Base-by-base conservation (phyloP, 2,888 invertebrate species). In the Yponomeuta evonymella region DNA sequence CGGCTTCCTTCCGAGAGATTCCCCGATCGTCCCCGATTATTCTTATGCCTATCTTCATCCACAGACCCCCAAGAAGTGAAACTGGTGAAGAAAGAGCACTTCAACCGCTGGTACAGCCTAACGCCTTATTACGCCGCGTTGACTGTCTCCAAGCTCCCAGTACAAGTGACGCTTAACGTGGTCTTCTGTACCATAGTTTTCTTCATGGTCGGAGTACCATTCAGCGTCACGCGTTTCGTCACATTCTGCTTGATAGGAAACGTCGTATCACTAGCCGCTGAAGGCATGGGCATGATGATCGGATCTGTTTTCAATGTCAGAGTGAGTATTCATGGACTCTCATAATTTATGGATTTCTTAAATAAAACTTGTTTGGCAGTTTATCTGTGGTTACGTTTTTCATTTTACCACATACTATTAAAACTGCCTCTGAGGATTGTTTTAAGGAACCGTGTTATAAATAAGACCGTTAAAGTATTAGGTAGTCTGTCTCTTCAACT, bases 241-340 rank as follows among this genome's bases (percentile, higher is more conserved):
- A 89, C 95, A 71, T 96, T 96, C 83, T 93, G 95, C 51, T 79
- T 94, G 0, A 93, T 96, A 43, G 95, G 95, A 0, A 93, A 95
- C 70, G 88, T 95, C 71, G 94, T 95, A 10, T 95, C 96, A 0
- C 86, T 97, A 64, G 95, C 95, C 0, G 95, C 96, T 29, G 97
- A 97, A 81, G 96, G 96, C 51, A 93, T 96, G 81, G 97, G 97
- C 0, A 81, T 97, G 73, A 94, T 96, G 0, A 96, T 97, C 76
- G 97, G 97, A 70, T 94, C 95, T 3, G 86, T 94, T 11, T 95
- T 95, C 75, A 95, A 90, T 79, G 92, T 95, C 71, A 93, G 94
- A 76, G 95, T 95, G 79, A 92, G 93, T 88, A 72, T 70, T 43
- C 51, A 58, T 43, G 71, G 8, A 48, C 67, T 58, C 48, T 69